Conservation (phyloP, 1,140 invertebrate genomes). For the Oscheius sp. region DNA sequence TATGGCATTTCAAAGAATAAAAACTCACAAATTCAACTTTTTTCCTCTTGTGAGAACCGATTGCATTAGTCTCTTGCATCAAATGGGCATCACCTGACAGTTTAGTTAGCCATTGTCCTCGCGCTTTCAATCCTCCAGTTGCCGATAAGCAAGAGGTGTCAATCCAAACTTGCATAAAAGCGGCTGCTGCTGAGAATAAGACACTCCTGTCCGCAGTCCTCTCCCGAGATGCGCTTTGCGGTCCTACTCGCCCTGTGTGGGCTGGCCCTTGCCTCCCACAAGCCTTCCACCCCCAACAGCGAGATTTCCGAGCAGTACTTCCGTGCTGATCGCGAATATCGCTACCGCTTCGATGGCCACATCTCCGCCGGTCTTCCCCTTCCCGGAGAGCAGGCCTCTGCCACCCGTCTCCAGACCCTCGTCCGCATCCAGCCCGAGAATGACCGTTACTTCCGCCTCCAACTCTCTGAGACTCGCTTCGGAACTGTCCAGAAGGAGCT, state of each 20-base stretch:
- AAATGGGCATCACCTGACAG: too few species aligned
- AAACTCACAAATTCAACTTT: too few species aligned
- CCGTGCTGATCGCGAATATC: constrained; percentile 20
- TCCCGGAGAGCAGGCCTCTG: constrained; percentile 12
- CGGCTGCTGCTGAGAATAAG: too few species aligned
- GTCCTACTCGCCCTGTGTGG: constrained; percentile 6
- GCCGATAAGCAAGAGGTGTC: too few species aligned
- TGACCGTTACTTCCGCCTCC: constrained; percentile 18
- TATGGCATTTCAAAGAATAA: too few species aligned
- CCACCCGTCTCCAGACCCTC: constrained; percentile 29
- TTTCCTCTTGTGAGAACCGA: too few species aligned
- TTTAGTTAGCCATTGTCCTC: too few species aligned
- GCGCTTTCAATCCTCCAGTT: too few species aligned
- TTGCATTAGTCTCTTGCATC: too few species aligned
- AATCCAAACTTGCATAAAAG: too few species aligned
- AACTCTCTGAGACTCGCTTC: constrained; percentile 26
- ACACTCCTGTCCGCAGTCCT: too few species aligned
- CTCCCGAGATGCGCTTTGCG: neutral
- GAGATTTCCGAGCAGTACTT: constrained; percentile 6
- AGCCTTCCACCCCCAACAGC: neutral
- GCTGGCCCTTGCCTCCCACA: constrained; percentile 8
- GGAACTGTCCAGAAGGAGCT: constrained; percentile 17
- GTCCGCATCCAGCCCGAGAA: constrained; percentile 20
- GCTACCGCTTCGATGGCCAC: constrained; percentile 34
- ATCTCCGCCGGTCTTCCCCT: constrained; percentile 31